Evolutionary conservation across 2,113 vertebrate species (phyloP), one percentile per base, ranked within the genome.

Genomic region (Zeus faber): DNA sequence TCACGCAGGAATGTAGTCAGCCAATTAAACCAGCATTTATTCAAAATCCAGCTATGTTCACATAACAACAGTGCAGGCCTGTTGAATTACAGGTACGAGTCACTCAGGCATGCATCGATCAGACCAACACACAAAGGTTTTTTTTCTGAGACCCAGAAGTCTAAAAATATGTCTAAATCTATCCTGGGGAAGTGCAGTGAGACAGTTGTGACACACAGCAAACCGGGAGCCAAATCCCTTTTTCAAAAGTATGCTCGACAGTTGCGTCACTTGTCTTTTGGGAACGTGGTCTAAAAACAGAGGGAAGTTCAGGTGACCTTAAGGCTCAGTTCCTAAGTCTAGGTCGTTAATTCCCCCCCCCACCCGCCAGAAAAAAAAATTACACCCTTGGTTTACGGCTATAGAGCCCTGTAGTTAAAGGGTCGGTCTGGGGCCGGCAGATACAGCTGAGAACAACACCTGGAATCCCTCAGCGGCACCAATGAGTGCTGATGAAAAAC

Each of bases 401-500:
- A 10, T 13, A 18, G 27, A 47, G 23, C 44, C 49, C 67, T 78
- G 62, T 65, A 74, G 66, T 84, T 78, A 83, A 68, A 73, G 58
- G 58, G 65, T 58, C 51, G 16, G 49, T 66, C 58, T 31, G 69
- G 59, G 63, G 61, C 58, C 67, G 58, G 51, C 44, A 54, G 65
- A 43, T 62, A 21, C 73, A 86, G 83, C 74, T 78, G 71, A 80
- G 67, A 58, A 64, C 49, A 73, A 84, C 87, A 89, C 83, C 87
- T 88, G 87, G 87, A 85, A 80, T 72, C 71, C 67, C 73, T 87
- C 86, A 81, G 68, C 68, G 59, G 72, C 62, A 65, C 78, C 72
- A 70, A 54, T 64, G 65, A 65, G 74, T 62, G 31, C 76, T 82
- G 80, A 82, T 83, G 75, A 85, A 86, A 87, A 87, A 81, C 82